These are phyloP conservation scores for Anas capensis DNA, from an alignment of 2,797 vertebrate genomes.

Conservation along the genomic window DNA sequence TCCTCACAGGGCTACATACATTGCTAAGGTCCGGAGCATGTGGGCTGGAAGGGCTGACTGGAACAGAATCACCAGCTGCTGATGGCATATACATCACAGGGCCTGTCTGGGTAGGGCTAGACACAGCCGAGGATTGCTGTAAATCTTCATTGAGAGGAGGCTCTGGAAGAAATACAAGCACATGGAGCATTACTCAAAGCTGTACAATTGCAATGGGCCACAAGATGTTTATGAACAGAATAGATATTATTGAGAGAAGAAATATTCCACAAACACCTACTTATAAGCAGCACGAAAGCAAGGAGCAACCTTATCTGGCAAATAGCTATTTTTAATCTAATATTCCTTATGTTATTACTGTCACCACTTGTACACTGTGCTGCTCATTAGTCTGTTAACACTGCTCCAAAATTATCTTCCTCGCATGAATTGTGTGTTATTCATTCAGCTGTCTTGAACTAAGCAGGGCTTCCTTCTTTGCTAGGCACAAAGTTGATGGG, in stretches of 20 bases:
- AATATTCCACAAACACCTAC: not conserved
- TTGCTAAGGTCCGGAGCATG: slow-evolving; percentile 85
- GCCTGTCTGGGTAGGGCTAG: slow-evolving; percentile 83
- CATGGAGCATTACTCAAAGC: not conserved
- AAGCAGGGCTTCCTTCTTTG: slow-evolving; percentile 13
- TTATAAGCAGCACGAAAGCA: not conserved
- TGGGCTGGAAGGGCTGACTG: slow-evolving; percentile 86
- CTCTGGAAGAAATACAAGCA: slow-evolving; percentile 81
- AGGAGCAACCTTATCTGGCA: not conserved
- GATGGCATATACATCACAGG: slow-evolving; percentile 85
- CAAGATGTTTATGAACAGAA: not conserved
- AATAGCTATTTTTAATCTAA: not conserved
- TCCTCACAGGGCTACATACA: slow-evolving; percentile 73
- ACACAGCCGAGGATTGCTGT: slow-evolving; percentile 84
- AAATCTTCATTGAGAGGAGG: slow-evolving; percentile 87
- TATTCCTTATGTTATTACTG: not conserved
- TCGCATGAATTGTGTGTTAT: not conserved
- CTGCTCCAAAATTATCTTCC: slow-evolving; percentile 37
- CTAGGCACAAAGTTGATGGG: slow-evolving; percentile 15
- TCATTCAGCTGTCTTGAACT: slow-evolving; percentile 41
- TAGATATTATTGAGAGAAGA: not conserved
- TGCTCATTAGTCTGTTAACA: not conserved
- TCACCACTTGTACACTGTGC: not conserved
- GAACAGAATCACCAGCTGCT: slow-evolving; percentile 84
- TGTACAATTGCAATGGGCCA: not conserved